These are phyloP conservation scores for Salvator merianae DNA, from an alignment of 2,113 vertebrate genomes.

Conservation along the genomic window DNA sequence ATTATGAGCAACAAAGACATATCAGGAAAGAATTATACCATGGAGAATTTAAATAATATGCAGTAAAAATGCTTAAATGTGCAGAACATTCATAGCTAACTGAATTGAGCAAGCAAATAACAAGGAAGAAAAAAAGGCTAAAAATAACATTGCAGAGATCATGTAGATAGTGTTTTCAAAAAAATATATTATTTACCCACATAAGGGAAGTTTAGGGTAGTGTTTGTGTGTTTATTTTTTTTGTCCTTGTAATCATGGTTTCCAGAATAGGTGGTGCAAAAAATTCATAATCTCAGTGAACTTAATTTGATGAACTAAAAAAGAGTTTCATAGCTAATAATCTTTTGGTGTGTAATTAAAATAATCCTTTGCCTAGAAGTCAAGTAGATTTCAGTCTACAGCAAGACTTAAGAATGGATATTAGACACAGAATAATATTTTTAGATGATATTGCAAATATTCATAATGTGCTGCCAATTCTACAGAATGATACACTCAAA, in stretches of 20 bases:
- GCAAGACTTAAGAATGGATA: background rate
- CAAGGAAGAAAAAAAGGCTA: background rate
- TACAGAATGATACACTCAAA: no score
- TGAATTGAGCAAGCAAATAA: background rate
- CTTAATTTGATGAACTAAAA: background rate
- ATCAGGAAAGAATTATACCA: no score
- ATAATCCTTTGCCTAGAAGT: background rate
- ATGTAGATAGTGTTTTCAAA: background rate
- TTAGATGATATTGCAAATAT: background rate
- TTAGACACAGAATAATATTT: background rate
- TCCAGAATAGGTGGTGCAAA: background rate
- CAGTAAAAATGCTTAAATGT: background rate
- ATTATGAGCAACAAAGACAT: no score
- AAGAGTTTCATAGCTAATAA: background rate
- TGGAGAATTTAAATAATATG: no score
- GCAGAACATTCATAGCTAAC: background rate
- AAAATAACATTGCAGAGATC: background rate
- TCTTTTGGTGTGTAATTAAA: background rate
- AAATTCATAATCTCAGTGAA: background rate
- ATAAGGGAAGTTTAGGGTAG: background rate
- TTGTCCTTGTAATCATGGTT: background rate
- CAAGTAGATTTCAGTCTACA: background rate
- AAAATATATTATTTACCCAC: background rate
- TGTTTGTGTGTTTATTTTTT: background rate
- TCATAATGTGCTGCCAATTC: accelerated